Evolutionary conservation across 1,140 invertebrate genomes (phyloP), one percentile per base, ranked within the genome.

Genomic region (Drosophila sechellia): DNA sequence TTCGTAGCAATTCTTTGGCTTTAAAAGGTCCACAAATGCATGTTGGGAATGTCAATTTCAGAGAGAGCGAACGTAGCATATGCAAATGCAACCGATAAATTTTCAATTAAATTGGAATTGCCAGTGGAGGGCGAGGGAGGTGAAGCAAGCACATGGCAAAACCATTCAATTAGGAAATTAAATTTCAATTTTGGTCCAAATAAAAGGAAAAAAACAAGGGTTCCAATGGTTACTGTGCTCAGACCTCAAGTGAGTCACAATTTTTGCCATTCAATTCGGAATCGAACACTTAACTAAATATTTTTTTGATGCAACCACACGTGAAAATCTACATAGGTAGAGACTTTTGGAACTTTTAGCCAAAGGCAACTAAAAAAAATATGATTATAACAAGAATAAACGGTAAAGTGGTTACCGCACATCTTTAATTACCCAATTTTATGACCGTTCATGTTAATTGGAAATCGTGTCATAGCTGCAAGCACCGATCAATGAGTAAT

Each of bases 1-100:
- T 31, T 27, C 45, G 40, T 39, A 55, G 25, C 22, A 8, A 31
- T 31, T 25, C 48, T 46, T 48, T 48, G 66, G 35, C 52, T 34
- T 48, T 42, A 56, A 68, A 68, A 27, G 64, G 64, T 66, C 42
- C 57, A 63, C 57, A 69, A 49, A 40, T 66, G 48, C 31, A 54
- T 42, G 27, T n/a, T 17, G 22, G 49, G 35, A 53, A 55, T 73
- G 50, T 20, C 57, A 49, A 48, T 69, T 69, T 46, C 34, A 37
- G 63, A 20, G 35, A 34, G 22, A 48, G 4, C 20, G 27, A 8
- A 37, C 57, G 5, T 27, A 54, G n/a, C 61, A 55, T 71, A 86
- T 89, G 83, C 84, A 87, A 87, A 87, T 89, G 79, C 76, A 89
- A 83, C 83, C 79, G 83, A 89, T 87, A 87, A 87, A 79, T 87